A percentile compares a stretch with the other conserved stretches of the same genome.
These are phyloP conservation scores for Himalopsyche kuldschensis DNA, from an alignment of 2,888 invertebrate genomes.

Conservation along the genomic window DNA sequence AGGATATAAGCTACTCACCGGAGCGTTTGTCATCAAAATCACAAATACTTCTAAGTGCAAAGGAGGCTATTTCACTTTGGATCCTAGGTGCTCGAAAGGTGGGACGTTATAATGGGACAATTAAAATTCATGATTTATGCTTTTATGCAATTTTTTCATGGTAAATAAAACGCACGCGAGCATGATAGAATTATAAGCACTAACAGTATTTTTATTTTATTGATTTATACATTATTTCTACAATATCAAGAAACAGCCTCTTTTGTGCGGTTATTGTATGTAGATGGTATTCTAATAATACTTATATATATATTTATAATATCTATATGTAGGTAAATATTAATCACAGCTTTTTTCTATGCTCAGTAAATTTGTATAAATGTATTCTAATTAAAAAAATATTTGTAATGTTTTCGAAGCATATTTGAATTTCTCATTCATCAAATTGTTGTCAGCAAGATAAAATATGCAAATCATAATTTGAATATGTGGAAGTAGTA, in stretches of 20 bases:
- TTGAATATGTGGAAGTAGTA: too few relatives aligned
- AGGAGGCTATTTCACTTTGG: constrained; percentile 93
- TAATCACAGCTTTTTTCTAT: too few relatives aligned
- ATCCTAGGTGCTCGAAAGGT: constrained; percentile 93
- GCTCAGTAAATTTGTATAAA: too few relatives aligned
- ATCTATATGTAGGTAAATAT: too few relatives aligned
- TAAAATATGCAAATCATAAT: too few relatives aligned
- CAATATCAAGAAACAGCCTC: constrained; percentile 57
- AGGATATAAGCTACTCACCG: constrained; percentile 73
- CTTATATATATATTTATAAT: too few relatives aligned
- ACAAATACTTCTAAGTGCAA: constrained; percentile 86
- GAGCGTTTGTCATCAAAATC: constrained; percentile 66
- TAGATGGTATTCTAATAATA: neutral
- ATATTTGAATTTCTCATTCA: too few relatives aligned
- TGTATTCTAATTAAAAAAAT: too few relatives aligned
- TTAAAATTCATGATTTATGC: neutral
- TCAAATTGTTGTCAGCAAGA: too few relatives aligned
- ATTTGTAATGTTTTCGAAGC: too few relatives aligned
- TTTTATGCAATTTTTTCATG: neutral
- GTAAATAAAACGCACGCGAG: neutral
- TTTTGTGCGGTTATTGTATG: constrained; percentile 47
- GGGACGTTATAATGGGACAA: constrained; percentile 11
- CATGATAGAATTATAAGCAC: neutral
- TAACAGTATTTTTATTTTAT: constrained; percentile 39
- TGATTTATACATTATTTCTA: constrained; percentile 27